Conservation (phyloP, 2,888 invertebrate species). For the Drosophila affinis region DNA sequence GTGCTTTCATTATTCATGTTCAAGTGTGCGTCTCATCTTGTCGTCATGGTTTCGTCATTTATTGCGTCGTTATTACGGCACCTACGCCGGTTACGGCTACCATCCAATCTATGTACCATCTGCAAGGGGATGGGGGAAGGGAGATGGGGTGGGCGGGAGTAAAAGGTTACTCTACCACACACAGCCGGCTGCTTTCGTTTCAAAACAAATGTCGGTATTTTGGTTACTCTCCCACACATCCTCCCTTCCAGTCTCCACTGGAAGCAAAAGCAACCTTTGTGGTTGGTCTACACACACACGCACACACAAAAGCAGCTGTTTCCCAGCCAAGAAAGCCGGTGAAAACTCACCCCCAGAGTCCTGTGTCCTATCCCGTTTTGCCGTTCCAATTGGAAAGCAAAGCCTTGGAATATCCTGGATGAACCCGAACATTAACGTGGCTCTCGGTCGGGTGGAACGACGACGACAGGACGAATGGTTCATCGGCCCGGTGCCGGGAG, state of each 20-base stretch:
- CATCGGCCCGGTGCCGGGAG: constrained; percentile 76
- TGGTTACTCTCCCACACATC: constrained; percentile 12
- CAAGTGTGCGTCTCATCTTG: constrained; percentile 73
- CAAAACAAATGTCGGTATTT: constrained; percentile 65
- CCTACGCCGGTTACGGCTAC: constrained; percentile 56
- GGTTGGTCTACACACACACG: constrained; percentile 34
- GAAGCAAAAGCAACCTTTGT: constrained; percentile 43
- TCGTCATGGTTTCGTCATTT: constrained; percentile 74
- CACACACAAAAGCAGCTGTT: constrained; percentile 64
- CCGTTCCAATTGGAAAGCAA: constrained; percentile 68
- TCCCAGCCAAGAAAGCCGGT: constrained; percentile 42
- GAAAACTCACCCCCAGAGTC: constrained; percentile 53
- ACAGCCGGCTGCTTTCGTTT: constrained; percentile 73
- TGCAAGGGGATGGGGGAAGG: neutral
- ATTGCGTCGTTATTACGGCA: constrained; percentile 76
- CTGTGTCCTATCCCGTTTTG: constrained; percentile 59
- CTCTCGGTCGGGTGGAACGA: constrained; percentile 33
- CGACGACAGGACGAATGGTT: constrained; percentile 51
- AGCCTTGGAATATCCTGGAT: constrained; percentile 51
- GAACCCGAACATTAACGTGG: constrained; percentile 13
- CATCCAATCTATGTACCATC: constrained; percentile 1
- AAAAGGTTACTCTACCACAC: constrained; percentile 55
- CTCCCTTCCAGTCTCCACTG: constrained; percentile 62
- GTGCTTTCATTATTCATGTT: constrained; percentile 70
- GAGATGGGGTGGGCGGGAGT: neutral